Conservation (phyloP, 2,113 vertebrate genomes). For the Labrus mixtus region DNA sequence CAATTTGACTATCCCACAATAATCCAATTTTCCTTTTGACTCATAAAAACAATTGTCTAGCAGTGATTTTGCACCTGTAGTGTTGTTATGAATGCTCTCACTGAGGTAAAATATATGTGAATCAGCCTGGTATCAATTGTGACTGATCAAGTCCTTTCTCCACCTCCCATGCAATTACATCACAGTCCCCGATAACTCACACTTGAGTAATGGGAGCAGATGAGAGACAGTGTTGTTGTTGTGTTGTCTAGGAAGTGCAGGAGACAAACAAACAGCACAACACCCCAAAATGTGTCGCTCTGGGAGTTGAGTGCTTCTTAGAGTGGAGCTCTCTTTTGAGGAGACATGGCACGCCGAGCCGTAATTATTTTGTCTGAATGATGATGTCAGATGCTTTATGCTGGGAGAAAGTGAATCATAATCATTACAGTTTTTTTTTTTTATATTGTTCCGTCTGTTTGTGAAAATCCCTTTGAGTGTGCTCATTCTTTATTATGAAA, state of each 20-base stretch:
- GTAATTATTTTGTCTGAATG: conserved; percentile 32
- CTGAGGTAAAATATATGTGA: conserved; percentile 8
- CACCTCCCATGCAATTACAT: background rate
- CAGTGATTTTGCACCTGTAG: background rate
- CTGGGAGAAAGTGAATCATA: conserved; percentile 23
- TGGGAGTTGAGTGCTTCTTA: conserved; percentile 6
- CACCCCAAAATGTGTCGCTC: conserved; percentile 38
- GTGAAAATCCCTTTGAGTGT: background rate
- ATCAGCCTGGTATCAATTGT: conserved; percentile 18
- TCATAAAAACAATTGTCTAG: background rate
- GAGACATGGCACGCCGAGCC: conserved; percentile 30
- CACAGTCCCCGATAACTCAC: conserved; percentile 24
- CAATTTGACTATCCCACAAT: conserved; percentile 10
- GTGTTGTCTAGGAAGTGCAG: conserved; percentile 34
- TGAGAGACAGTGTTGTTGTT: conserved; percentile 27
- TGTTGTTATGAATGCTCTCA: background rate
- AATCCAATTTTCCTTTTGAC: conserved; percentile 9
- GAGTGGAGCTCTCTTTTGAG: conserved; percentile 14
- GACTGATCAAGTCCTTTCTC: conserved; percentile 5
- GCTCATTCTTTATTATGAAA: background rate
- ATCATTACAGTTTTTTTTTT: conserved; percentile 7
- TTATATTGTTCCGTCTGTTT: background rate
- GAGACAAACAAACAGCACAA: conserved; percentile 39
- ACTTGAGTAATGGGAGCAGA: conserved; percentile 33
- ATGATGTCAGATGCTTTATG: conserved; percentile 35